Conservation (phyloP, 2,113 vertebrate genomes). For the Melanocharis versteri region DNA sequence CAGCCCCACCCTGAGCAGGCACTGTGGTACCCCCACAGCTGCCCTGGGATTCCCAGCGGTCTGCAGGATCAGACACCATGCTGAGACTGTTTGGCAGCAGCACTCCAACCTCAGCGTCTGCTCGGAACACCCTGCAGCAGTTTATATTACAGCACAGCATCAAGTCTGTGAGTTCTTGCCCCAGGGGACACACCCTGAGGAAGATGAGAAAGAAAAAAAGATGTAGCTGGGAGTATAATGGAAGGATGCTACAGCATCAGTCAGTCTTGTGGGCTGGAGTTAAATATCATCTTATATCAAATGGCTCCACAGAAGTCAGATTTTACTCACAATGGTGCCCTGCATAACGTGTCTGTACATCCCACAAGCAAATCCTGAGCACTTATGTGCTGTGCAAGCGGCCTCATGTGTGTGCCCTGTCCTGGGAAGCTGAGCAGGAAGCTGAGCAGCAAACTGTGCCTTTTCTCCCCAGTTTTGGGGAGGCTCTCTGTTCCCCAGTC, state of each 20-base stretch:
- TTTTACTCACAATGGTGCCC: not conserved
- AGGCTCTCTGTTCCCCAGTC: accelerated
- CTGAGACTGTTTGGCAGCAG: not conserved
- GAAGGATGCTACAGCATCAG: not conserved
- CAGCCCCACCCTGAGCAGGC: not conserved
- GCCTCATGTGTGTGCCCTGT: accelerated
- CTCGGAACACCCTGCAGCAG: not conserved
- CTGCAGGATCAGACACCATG: accelerated
- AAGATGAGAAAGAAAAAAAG: not conserved
- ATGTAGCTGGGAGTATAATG: not conserved
- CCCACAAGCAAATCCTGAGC: not conserved
- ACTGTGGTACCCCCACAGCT: not conserved
- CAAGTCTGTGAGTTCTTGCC: not conserved
- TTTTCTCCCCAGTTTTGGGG: not conserved
- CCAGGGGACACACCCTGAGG: not conserved
- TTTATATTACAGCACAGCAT: not conserved
- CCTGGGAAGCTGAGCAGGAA: not conserved
- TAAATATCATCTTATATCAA: not conserved
- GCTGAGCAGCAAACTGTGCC: not conserved
- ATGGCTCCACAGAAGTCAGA: not conserved
- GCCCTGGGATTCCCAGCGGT: not conserved
- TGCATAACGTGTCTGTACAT: accelerated
- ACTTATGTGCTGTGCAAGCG: accelerated
- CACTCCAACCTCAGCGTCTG: not conserved
- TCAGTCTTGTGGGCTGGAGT: not conserved